Conservation (phyloP, 2,113 vertebrate genomes). For the Podarcis raffonei region DNA sequence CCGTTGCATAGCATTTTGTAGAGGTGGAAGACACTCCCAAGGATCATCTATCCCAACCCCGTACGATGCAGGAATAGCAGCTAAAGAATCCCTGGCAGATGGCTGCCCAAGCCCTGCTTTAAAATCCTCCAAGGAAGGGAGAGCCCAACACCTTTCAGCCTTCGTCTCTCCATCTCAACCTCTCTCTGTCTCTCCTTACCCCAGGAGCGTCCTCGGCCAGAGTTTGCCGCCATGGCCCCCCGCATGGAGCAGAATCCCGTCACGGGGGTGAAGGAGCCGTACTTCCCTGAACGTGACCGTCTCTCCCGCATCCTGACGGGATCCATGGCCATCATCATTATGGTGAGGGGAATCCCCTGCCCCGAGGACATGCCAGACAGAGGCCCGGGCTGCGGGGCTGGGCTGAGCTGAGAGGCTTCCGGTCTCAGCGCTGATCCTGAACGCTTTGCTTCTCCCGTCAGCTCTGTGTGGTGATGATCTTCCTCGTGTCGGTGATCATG, state of each 20-base stretch:
- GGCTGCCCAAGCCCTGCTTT: too few species aligned
- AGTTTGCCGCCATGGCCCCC: conserved; percentile 79
- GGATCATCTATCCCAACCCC: too few species aligned
- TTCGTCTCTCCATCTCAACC: too few species aligned
- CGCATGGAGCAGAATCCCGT: conserved; percentile 80
- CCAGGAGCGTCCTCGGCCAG: conserved; percentile 77
- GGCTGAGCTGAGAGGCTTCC: neutral
- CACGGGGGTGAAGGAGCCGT: conserved; percentile 81
- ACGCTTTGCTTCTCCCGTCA: conserved; percentile 36
- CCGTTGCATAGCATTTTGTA: too few species aligned
- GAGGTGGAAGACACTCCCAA: too few species aligned
- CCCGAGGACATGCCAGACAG: too few species aligned
- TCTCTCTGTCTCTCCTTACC: neutral
- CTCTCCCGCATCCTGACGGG: conserved; percentile 78
- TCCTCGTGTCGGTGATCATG: conserved; percentile 83
- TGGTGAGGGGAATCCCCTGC: conserved; percentile 68
- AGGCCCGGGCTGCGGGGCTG: neutral
- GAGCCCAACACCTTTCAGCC: too few species aligned
- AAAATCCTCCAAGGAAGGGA: too few species aligned
- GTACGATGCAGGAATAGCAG: too few species aligned
- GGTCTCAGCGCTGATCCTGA: too few species aligned
- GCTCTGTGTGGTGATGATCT: conserved; percentile 82
- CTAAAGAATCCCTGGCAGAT: too few species aligned
- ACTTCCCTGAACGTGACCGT: conserved; percentile 74
- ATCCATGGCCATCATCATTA: conserved; percentile 81